Base-by-base conservation (phyloP, 2,797 vertebrate species). In the Muscicapa striata region DNA sequence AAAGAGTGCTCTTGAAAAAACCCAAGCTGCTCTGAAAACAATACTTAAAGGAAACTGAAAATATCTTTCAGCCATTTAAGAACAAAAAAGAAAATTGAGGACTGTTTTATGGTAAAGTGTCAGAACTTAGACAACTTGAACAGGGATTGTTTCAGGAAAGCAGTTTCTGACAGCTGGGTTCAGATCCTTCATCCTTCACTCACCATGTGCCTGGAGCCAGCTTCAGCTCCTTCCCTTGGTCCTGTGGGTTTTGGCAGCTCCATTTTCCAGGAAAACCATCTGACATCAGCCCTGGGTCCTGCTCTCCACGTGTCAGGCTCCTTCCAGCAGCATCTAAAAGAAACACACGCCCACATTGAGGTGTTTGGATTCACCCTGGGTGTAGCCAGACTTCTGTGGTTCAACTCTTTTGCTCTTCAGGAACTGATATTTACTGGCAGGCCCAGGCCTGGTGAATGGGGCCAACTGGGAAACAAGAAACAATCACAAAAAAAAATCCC, bases 301-400 rank as follows among this genome's bases (percentile, higher is more conserved):
- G 40, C 36, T 57, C 49, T 30, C 41, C 46, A 5, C 1, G 9
- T 10, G 52, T 3, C 66, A 67, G 36, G 9, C 2, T 43, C 2
- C 29, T 55, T 55, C 4, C 36, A 78, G 1, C 30, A 12, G 5
- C 19, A 3, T 20, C 51, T 15, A 11, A 45, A 32, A 15, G 11
- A 4, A 19, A 1, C 3, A 8, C 6, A 0, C 0, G 2, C 17
- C 49, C 29, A 2, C 5, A 4, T 3, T 5, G 11, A 76, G 32
- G 34, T 27, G 27, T 24, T 1, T 23, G 51, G 38, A 2, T 11
- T 34, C 13, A 2, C 9, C 7, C 1, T 4, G 9, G 27, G 4
- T 23, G 18, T 3, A 23, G 6, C 22, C 38, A 45, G 27, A 10
- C 6, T 22, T 38, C 15, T 11, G 4, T 4, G 11, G 5, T 36